phyloP scores from a whole-genome alignment of 2,888 invertebrate genomes.

The Willowsia nigromaculata region DNA sequence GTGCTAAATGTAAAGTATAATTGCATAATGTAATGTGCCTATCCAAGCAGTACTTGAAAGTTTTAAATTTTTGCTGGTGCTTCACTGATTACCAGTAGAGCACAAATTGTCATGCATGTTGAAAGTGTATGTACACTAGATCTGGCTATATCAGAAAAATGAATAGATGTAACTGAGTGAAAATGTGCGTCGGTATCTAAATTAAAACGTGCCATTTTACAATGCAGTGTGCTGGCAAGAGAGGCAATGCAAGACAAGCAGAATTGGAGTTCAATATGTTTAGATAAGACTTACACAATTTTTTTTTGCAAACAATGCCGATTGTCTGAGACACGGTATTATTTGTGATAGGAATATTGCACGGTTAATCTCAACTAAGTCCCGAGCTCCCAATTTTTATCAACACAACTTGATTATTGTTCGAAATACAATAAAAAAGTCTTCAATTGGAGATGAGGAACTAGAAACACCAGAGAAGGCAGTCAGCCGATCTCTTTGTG shows the following conservation, averaged over 20 bases:
- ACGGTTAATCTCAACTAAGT: not conserved
- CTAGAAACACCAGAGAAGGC: constrained; percentile 34
- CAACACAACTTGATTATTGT: not conserved
- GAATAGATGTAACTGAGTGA: not conserved
- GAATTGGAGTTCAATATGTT: not conserved
- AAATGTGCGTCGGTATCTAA: not conserved
- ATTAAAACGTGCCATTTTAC: not conserved
- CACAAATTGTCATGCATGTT: not conserved
- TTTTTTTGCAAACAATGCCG: not conserved
- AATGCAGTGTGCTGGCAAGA: not conserved
- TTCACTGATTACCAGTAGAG: not conserved
- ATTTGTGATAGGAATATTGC: not conserved
- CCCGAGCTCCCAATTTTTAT: not conserved
- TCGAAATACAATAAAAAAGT: not conserved
- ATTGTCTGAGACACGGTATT: not conserved
- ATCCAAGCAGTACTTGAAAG: not conserved
- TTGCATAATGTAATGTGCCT: no score
- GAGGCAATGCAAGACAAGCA: not conserved
- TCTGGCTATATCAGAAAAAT: not conserved
- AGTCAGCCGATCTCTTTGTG: constrained; percentile 54
- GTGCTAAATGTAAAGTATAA: no score
- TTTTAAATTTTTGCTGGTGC: not conserved
- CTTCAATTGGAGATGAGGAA: not conserved
- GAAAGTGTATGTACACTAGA: not conserved
- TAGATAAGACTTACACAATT: not conserved